Percentiles rank a stretch among this genome's conserved stretches.
phyloP scores from a whole-genome alignment of 2,113 vertebrate genomes.

The Dicaeum eximium region DNA sequence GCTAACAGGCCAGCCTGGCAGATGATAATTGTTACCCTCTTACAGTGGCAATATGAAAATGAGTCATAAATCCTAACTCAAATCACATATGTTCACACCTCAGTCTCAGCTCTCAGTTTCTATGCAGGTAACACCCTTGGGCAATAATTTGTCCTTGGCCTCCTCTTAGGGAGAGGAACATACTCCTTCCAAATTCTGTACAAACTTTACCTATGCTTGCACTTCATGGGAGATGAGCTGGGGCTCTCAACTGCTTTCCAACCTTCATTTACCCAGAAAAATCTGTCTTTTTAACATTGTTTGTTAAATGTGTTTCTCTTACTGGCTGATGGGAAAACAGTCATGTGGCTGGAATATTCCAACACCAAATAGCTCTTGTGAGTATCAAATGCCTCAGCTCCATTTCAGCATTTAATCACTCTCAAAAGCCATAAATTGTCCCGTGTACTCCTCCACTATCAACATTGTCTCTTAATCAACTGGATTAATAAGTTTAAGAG shows the following conservation, averaged over 20 bases:
- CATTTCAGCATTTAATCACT: constrained; percentile 44
- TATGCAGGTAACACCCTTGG: neutral
- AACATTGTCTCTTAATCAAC: constrained; percentile 26
- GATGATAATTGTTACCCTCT: neutral
- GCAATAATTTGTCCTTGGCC: neutral
- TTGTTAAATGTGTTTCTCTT: constrained; percentile 2
- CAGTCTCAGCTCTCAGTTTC: neutral
- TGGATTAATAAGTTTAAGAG: constrained; percentile 32
- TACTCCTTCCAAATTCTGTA: neutral
- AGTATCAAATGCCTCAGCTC: neutral
- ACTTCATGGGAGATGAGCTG: neutral
- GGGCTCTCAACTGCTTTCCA: neutral
- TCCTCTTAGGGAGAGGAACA: neutral
- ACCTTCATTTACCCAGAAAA: neutral
- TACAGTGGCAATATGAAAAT: constrained; percentile 1
- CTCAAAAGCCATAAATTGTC: constrained; percentile 26
- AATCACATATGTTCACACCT: neutral
- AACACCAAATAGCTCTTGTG: constrained; percentile 27
- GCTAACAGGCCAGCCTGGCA: neutral
- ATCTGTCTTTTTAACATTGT: neutral
- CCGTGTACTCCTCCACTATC: constrained; percentile 1
- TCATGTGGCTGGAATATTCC: neutral
- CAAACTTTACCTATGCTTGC: neutral
- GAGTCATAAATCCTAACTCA: neutral
- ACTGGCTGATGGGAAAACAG: neutral